Conservation (phyloP, 2,888 invertebrate species). For the Melinaea marsaeus region DNA sequence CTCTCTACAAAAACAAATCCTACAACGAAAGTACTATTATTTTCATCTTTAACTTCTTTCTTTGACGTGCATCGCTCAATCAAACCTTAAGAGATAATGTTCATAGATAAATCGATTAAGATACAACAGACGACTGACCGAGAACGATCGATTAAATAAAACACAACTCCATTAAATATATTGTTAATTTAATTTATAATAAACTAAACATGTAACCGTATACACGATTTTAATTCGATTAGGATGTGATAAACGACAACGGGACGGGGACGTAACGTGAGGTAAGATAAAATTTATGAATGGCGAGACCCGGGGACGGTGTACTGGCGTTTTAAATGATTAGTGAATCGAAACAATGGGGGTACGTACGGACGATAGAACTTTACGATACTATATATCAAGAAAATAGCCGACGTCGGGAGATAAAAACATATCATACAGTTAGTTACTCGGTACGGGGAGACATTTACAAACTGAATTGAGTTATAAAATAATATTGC, state of each 20-base stretch:
- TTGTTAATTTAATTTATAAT: slow-evolving; percentile 14
- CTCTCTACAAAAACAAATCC: neutral
- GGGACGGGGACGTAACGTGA: slow-evolving; percentile 58
- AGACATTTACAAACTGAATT: slow-evolving; percentile 31
- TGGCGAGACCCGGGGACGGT: slow-evolving; percentile 57
- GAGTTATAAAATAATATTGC: slow-evolving; percentile 33
- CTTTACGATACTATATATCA: slow-evolving; percentile 35
- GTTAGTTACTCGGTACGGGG: slow-evolving; percentile 23
- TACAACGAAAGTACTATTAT: neutral
- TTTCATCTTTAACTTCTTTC: neutral
- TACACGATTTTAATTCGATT: slow-evolving; percentile 45
- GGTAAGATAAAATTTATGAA: slow-evolving; percentile 62
- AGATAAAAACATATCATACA: slow-evolving; percentile 32
- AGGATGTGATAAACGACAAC: slow-evolving; percentile 57
- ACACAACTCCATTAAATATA: slow-evolving; percentile 16
- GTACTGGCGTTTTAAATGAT: slow-evolving; percentile 42
- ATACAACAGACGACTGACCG: neutral
- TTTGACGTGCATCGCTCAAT: neutral
- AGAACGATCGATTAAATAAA: slow-evolving; percentile 4
- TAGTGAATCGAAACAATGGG: slow-evolving; percentile 41
- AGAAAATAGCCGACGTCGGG: slow-evolving; percentile 32
- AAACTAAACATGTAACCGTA: slow-evolving; percentile 25
- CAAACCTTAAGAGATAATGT: slow-evolving; percentile 3
- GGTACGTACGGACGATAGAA: slow-evolving; percentile 32
- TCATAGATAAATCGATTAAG: slow-evolving; percentile 14